Percentiles rank a stretch among this genome's conserved stretches.
These are phyloP conservation scores for Albula goreensis DNA, from an alignment of 2,113 vertebrate species.

Conservation along the genomic window DNA sequence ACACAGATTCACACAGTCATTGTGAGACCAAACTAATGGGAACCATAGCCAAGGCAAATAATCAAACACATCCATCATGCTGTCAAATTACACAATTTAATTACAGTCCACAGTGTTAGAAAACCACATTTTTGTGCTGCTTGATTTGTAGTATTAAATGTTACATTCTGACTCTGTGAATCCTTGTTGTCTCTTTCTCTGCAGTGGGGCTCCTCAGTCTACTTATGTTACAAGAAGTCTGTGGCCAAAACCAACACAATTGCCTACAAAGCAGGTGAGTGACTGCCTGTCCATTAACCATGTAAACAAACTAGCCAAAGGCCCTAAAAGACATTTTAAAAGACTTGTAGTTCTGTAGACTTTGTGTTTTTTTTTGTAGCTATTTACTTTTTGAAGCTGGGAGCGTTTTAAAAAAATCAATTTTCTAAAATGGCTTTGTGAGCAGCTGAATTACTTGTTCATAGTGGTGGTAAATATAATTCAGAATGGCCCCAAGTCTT, in stretches of 20 bases:
- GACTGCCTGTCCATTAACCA: conserved; percentile 3
- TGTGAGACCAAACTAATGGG: not conserved
- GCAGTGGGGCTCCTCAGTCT: conserved; percentile 95
- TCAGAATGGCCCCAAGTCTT: not conserved
- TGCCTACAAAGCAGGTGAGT: conserved; percentile 96
- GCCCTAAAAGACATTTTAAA: not conserved
- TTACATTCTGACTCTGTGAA: not conserved
- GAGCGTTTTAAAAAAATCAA: not conserved
- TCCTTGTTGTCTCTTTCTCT: conserved; percentile 42
- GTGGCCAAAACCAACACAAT: conserved; percentile 96
- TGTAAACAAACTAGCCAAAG: not conserved
- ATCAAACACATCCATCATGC: not conserved
- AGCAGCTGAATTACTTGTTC: not conserved
- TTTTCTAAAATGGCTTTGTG: not conserved
- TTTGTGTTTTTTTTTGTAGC: not conserved
- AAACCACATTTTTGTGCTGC: not conserved
- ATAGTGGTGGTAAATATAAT: not conserved
- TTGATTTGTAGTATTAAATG: not conserved
- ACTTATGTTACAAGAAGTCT: conserved; percentile 97
- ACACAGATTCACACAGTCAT: not conserved
- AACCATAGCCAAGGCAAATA: not conserved
- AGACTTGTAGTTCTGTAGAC: not conserved
- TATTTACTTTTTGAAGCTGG: too few species aligned
- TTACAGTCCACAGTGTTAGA: not conserved
- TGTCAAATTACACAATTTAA: not conserved